phyloP scores from a whole-genome alignment of 2,113 vertebrate genomes.

The Microcebus tavaratra region DNA sequence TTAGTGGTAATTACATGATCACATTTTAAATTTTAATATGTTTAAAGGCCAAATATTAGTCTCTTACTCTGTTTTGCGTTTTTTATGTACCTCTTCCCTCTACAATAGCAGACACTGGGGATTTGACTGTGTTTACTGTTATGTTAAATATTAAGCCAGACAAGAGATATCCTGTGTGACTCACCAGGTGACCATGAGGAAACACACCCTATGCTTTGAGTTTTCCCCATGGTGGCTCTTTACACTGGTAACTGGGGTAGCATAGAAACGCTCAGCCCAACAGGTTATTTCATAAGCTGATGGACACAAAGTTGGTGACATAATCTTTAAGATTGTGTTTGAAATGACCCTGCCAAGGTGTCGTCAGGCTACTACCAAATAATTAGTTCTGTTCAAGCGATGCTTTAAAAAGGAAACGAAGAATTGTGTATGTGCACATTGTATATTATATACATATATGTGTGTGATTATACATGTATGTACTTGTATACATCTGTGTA shows the following conservation, averaged over 20 bases:
- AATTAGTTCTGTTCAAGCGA: background rate
- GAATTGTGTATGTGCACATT: background rate
- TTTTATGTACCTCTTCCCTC: background rate
- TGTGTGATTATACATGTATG: background rate
- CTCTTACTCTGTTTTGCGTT: background rate
- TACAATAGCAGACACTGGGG: background rate
- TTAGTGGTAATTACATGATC: background rate
- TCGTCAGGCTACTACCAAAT: background rate
- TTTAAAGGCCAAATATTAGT: slow-evolving; percentile 38
- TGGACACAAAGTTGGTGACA: background rate
- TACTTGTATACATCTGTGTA: background rate
- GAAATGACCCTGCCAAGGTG: background rate
- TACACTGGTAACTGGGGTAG: background rate
- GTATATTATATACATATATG: background rate
- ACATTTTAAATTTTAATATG: background rate
- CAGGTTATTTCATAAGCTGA: background rate
- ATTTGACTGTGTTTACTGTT: background rate
- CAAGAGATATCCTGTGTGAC: background rate
- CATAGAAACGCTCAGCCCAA: background rate
- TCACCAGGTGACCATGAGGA: background rate
- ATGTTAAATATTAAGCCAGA: slow-evolving; percentile 29
- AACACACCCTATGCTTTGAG: background rate
- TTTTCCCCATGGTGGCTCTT: background rate
- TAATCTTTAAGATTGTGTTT: background rate
- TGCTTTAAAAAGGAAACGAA: background rate